Conservation (phyloP, 2,888 invertebrate species). For the Pasiphila rectangulata region DNA sequence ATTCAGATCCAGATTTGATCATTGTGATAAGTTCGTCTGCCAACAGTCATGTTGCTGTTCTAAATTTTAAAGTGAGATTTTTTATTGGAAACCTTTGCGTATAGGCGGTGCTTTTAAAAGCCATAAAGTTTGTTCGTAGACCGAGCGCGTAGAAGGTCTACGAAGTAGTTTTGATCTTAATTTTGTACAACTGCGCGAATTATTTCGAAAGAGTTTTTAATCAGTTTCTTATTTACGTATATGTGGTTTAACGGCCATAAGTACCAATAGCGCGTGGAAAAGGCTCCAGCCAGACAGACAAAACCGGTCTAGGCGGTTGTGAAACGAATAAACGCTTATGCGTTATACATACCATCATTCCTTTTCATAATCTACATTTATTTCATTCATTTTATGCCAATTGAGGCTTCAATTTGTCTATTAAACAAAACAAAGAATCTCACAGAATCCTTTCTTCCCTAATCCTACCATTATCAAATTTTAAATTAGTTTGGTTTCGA, state of each 20-base stretch:
- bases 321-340: constrained; percentile 4
- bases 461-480: constrained; percentile 12
- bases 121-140: not conserved
- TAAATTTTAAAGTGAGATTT: constrained; percentile 38
- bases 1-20: constrained; percentile 49
- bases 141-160: not conserved
- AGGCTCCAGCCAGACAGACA: constrained; percentile 2
- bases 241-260: constrained; percentile 5
- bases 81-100: constrained; percentile 30
- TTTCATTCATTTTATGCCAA: no score
- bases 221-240: not conserved
- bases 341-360: not conserved
- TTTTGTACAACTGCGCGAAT: not conserved
- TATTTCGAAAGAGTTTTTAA: constrained; percentile 6
- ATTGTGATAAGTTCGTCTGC: constrained; percentile 38
- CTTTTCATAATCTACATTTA: not conserved
- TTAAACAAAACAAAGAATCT: not conserved
- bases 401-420: no score
- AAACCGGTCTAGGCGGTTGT: constrained; percentile 7
- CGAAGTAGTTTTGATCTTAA: constrained; percentile 1
- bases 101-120: constrained; percentile 9
- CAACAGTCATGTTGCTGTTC: constrained; percentile 30
- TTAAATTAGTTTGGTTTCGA: constrained; percentile 16
- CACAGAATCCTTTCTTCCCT: constrained; percentile 7
- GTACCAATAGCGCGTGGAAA: constrained; percentile 1